phyloP scores from a whole-genome alignment of 2,113 vertebrate genomes.

The Forbesichthys papilliferus region DNA sequence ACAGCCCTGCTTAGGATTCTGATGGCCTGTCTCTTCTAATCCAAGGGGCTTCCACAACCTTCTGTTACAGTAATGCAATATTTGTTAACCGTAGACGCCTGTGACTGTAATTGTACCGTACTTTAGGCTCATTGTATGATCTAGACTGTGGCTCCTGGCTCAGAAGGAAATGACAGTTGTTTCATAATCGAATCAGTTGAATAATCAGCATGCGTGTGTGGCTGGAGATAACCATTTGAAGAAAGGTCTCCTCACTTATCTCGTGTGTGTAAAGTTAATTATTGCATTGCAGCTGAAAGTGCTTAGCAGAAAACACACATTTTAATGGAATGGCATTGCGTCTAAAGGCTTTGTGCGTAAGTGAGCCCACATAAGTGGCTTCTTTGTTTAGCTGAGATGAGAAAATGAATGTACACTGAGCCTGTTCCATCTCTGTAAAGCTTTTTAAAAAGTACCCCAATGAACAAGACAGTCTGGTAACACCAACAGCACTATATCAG shows the following conservation, averaged over 20 bases:
- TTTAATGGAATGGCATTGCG: background rate
- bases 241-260: constrained; percentile 29
- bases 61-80: constrained; percentile 23
- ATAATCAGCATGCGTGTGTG: constrained; percentile 15
- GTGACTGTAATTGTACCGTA: constrained; percentile 34
- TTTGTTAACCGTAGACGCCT: constrained; percentile 30
- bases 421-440: constrained; percentile 18
- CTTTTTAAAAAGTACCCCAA: constrained; percentile 18
- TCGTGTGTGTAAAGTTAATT: constrained; percentile 28
- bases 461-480: constrained; percentile 20
- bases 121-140: constrained; percentile 17
- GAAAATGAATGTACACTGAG: constrained; percentile 20
- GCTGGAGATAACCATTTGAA: constrained; percentile 38
- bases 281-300: constrained; percentile 6
- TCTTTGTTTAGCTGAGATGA: constrained; percentile 1
- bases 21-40: constrained; percentile 59
- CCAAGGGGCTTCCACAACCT: constrained; percentile 20
- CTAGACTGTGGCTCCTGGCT: constrained; percentile 15
- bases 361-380: constrained; percentile 10
- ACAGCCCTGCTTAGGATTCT: constrained; percentile 38
- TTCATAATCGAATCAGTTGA: constrained; percentile 31
- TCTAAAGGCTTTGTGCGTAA: constrained; percentile 11
- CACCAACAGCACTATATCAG: constrained; percentile 12
- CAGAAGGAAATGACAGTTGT: constrained; percentile 27
- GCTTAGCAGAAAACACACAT: background rate